Percentiles rank a stretch among this genome's conserved stretches.
Evolutionary conservation across 2,113 vertebrate species (phyloP).

Genomic region (Ia io): DNA sequence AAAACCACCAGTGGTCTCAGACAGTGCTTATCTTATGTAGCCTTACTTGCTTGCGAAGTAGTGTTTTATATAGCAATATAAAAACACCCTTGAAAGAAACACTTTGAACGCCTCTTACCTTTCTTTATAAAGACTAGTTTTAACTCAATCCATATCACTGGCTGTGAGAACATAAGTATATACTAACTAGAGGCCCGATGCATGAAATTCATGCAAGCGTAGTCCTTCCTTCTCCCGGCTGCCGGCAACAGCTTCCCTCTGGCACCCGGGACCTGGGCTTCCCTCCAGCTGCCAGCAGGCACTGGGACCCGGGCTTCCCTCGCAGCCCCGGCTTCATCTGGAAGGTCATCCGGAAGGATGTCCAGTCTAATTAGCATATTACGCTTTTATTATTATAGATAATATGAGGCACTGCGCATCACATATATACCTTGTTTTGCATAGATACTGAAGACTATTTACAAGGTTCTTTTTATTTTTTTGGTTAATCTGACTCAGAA

Average conservation of each 20-base stretch:
- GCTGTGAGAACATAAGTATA: not conserved
- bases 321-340: no score
- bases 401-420: not conserved
- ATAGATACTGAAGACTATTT: not conserved
- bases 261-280: no score
- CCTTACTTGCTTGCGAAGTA: not conserved
- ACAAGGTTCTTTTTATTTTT: not conserved
- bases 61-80: not conserved
- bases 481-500: constrained; percentile 79
- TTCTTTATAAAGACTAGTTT: not conserved
- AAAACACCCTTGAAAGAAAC: not conserved
- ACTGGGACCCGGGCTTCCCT: no score
- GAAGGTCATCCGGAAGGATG: no score
- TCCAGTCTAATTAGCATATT: no score
- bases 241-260: no score
- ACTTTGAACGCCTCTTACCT: not conserved
- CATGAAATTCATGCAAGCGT: no score
- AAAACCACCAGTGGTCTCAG: not conserved
- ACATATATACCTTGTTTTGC: not conserved
- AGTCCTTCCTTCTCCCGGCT: no score
- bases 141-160: not conserved
- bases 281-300: no score
- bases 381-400: no score
- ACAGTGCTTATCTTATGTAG: not conserved
- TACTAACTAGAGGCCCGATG: not conserved